Evolutionary conservation across 2,888 invertebrate species (phyloP).

Genomic region (Brachylomia viminalis): DNA sequence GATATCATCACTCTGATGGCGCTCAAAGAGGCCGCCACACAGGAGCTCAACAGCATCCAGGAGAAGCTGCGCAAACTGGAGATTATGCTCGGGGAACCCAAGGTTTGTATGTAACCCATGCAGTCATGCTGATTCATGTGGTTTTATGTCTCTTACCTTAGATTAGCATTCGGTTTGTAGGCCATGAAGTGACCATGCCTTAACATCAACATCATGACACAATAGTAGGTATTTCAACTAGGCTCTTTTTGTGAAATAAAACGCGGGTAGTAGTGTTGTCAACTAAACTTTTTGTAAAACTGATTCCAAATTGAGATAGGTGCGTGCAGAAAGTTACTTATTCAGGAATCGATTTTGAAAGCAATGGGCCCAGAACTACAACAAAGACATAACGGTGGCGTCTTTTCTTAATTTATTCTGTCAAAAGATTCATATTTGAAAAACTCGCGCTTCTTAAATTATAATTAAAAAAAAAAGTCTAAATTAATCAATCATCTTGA

Average conservation of each 20-base stretch:
- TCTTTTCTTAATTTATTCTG: not conserved
- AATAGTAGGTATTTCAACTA: not conserved
- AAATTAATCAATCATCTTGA: not conserved
- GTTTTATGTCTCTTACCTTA: not conserved
- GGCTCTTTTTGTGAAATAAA: not conserved
- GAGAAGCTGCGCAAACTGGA: conserved; percentile 70
- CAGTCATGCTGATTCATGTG: not conserved
- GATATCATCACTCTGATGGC: conserved; percentile 74
- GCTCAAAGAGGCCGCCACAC: conserved; percentile 70
- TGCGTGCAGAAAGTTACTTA: not conserved
- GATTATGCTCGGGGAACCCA: conserved; percentile 81
- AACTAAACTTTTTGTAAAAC: not conserved
- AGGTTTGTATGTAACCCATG: conserved; percentile 68
- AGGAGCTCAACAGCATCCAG: conserved; percentile 70
- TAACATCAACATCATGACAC: not conserved
- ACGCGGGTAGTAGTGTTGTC: not conserved
- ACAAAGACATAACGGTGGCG: not conserved
- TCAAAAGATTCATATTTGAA: not conserved
- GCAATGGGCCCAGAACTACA: not conserved
- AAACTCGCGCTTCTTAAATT: not conserved
- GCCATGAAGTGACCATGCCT: not conserved
- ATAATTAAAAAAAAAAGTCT: not conserved
- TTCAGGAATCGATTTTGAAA: not conserved
- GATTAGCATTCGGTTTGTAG: not conserved
- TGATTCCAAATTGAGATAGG: not conserved